Evolutionary conservation across 1,140 invertebrate genomes (phyloP).

Genomic region (Agrilus planipennis): DNA sequence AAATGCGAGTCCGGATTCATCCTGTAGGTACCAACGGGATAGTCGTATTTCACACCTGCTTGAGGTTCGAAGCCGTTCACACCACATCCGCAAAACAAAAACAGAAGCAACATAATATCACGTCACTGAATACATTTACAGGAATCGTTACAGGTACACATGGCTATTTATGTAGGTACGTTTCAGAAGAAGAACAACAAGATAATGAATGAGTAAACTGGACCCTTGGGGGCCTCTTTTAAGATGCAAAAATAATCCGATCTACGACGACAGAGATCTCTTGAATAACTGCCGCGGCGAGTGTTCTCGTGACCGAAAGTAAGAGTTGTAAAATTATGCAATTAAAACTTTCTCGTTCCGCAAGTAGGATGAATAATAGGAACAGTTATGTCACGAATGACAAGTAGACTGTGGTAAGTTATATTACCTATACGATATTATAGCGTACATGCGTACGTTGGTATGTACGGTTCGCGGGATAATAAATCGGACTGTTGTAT

Average conservation of each 20-base stretch:
- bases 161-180: no score
- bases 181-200: neutral
- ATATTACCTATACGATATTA: no score
- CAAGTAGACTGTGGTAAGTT: no score
- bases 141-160: no score
- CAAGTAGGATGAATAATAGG: neutral
- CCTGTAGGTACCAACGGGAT: constrained; percentile 14
- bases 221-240: no score
- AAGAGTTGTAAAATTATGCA: constrained; percentile 14
- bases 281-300: neutral
- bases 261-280: no score
- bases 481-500: no score
- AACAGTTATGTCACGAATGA: neutral
- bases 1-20: constrained; percentile 7
- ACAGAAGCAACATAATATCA: constrained; percentile 9
- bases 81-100: constrained; percentile 8
- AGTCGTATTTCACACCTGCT: constrained; percentile 14
- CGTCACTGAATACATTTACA: neutral
- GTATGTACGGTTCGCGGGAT: no score
- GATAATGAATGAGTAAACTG: no score
- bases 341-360: constrained; percentile 4
- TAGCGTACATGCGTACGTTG: no score
- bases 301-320: constrained; percentile 10
- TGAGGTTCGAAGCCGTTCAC: constrained; percentile 14
- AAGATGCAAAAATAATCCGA: no score